Evolutionary conservation across 1,140 invertebrate genomes (phyloP).

Genomic region (Bombus cullumanus): DNA sequence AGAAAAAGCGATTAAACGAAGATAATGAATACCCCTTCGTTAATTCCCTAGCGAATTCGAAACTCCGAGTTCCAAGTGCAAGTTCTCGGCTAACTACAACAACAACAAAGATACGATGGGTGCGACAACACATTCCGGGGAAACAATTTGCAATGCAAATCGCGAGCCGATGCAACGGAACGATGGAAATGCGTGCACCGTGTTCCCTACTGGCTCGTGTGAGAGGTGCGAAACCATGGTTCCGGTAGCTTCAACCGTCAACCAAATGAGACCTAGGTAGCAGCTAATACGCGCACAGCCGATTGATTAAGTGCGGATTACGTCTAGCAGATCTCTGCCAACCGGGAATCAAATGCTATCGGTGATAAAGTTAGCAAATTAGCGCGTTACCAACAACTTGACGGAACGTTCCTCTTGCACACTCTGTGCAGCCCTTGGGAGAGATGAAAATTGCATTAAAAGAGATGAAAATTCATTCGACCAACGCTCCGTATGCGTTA

Average conservation of each 20-base stretch:
- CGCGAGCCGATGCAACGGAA: slow-evolving; percentile 51
- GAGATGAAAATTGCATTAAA: not conserved
- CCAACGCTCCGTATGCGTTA: not conserved
- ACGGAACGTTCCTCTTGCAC: not conserved
- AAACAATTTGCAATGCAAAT: slow-evolving; percentile 78
- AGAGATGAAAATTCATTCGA: not conserved
- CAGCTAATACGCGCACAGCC: slow-evolving; percentile 24
- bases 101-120: slow-evolving; percentile 19
- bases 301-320: slow-evolving; percentile 57
- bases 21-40: not conserved
- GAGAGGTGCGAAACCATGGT: slow-evolving; percentile 50
- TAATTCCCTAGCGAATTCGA: not conserved
- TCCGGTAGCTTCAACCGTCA: slow-evolving; percentile 26
- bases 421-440: not conserved
- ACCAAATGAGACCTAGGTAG: slow-evolving; percentile 32
- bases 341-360: not conserved
- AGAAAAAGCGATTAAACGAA: not conserved
- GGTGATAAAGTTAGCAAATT: slow-evolving; percentile 5
- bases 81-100: not conserved
- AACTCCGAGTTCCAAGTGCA: not conserved
- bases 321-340: slow-evolving; percentile 15
- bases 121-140: not conserved
- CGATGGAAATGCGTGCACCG: slow-evolving; percentile 53
- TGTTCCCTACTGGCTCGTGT: not conserved
- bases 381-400: not conserved